Evolutionary conservation across 2,888 invertebrate genomes (phyloP), one percentile per base, ranked within the genome.

Genomic region (Timema cristinae): DNA sequence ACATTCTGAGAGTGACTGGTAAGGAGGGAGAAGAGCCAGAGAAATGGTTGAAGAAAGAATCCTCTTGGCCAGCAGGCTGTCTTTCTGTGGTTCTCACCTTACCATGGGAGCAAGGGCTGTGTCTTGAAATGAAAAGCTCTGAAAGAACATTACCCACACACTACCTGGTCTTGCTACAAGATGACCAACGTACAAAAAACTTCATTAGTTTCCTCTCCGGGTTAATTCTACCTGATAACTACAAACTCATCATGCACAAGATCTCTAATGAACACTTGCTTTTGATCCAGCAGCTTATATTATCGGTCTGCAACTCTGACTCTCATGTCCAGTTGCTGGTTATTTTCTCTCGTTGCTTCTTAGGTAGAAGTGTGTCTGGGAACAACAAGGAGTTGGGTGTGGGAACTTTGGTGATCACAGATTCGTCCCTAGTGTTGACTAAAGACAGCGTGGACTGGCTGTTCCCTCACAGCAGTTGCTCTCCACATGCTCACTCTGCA

Each of bases 181-280:
- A 87, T 77, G 82, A 83, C 68, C 80, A 83, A 67, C 80, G 85
- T 69, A 87, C 86, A 2, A 84, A 85, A 9, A 85, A 84, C 75
- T 81, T 87, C 50, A 77, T 86, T 48, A 79, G 84, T 66, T 84
- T 83, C 77, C 79, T 87, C 68, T 82, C n/a, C 50, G 16, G 52
- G 49, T 15, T 68, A 5, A 66, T 7, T 10, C 47, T 51, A 47
- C 52, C 68, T 50, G 49, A 68, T 48, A 47, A 51, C 1, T 71
- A 59, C 63, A 52, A 9, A 16, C 5, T 69, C 49, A 6, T 49
- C 8, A 7, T 54, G 7, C 15, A 50, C 5, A 50, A 56, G 7
- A 49, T 56, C 9, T n/a, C 47, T 15, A 59, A 71, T 13, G 50
- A 47, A 11, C 67, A 71, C 11, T 48, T 15, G 5, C 52, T 70